Percentiles rank a stretch among this genome's conserved stretches.
Evolutionary conservation across 64 coral and sea anemone genomes (phyloP).

Genomic region (Catalaphyllia jardinei): DNA sequence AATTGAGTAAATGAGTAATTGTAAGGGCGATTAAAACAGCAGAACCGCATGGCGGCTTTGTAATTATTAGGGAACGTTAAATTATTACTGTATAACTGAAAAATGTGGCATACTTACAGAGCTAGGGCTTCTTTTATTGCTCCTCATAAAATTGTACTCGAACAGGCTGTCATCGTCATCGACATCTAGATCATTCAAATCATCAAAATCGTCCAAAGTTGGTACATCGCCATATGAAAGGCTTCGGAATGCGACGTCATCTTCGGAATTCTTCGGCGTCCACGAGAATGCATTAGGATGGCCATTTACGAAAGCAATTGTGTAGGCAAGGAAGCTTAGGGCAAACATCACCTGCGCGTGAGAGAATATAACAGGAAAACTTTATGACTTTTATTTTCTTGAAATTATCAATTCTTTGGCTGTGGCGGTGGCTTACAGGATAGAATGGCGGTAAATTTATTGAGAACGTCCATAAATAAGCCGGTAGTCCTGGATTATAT

Average conservation of each 20-base stretch:
- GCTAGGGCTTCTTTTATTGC: slow-evolving; percentile 25
- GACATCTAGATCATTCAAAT: background rate
- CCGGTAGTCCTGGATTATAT: background rate
- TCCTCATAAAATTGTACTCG: background rate
- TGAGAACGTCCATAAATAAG: background rate
- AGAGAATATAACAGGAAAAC: background rate
- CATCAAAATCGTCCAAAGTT: background rate
- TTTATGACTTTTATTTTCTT: background rate
- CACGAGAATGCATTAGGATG: background rate
- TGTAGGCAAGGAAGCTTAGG: background rate
- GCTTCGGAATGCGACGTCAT: slow-evolving; percentile 10
- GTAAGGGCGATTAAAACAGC: too few relatives aligned
- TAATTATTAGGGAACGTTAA: background rate
- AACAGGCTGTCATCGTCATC: background rate
- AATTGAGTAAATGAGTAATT: too few relatives aligned
- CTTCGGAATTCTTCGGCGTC: background rate
- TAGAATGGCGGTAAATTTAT: background rate
- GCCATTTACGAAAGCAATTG: background rate
- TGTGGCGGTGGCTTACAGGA: background rate
- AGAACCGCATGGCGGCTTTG: too few relatives aligned
- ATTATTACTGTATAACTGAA: background rate
- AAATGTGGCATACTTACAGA: slow-evolving; percentile 11
- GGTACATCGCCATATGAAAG: background rate
- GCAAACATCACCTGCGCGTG: background rate
- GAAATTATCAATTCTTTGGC: background rate